Conservation (phyloP, 1,140 invertebrate species). For the Tachypleus tridentatus region DNA sequence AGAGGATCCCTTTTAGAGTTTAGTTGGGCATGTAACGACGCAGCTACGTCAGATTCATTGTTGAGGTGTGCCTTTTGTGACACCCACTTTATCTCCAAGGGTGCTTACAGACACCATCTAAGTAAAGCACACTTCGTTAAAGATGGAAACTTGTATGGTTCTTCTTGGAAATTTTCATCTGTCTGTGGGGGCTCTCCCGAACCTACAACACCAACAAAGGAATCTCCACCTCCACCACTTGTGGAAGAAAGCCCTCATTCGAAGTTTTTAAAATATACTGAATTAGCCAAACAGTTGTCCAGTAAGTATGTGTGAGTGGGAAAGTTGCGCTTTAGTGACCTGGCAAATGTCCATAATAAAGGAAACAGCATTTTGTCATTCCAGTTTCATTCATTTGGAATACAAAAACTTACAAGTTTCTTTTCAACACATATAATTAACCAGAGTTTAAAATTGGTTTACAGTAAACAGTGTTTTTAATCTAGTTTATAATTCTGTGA, state of each 20-base stretch:
- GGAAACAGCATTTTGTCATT: too few species aligned
- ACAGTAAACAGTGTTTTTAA: too few species aligned
- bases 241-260: slow-evolving; percentile 72
- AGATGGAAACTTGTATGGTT: slow-evolving; percentile 65
- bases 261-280: slow-evolving; percentile 91
- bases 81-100: slow-evolving; percentile 88
- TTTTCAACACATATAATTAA: too few species aligned
- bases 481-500: too few species aligned
- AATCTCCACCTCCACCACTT: slow-evolving; percentile 2
- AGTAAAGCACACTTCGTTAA: slow-evolving; percentile 95
- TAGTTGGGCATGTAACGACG: slow-evolving; percentile 85
- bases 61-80: slow-evolving; percentile 95
- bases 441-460: too few species aligned
- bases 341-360: too few species aligned
- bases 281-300: slow-evolving; percentile 87
- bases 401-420: too few species aligned
- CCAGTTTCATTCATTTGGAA: too few species aligned
- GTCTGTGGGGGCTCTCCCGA: background rate
- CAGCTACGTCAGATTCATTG: slow-evolving; percentile 51
- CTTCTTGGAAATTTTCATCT: background rate
- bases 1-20: slow-evolving; percentile 76
- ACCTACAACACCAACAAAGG: slow-evolving; percentile 1
- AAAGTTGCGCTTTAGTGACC: too few species aligned
- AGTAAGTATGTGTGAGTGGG: slow-evolving; percentile 56
- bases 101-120: slow-evolving; percentile 86